phyloP scores from a whole-genome alignment of 2,113 vertebrate species.

The Acrocephalus kingi region DNA sequence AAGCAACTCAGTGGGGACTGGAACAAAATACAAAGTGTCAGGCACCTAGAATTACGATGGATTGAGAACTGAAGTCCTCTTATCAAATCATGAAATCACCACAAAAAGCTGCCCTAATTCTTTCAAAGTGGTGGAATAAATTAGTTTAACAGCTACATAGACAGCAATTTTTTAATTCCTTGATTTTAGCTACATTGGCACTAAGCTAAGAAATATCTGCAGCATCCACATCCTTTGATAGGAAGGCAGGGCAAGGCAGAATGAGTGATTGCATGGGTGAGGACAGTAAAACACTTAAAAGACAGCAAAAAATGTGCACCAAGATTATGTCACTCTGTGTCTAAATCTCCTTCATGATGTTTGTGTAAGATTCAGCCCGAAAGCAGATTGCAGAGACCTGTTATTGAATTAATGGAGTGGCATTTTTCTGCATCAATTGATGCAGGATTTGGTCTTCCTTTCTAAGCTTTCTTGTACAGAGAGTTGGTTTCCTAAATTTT shows the following conservation, averaged over 20 bases:
- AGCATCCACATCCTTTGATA: neutral
- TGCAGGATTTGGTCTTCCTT: constrained; percentile 39
- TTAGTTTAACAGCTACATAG: neutral
- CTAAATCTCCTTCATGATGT: constrained; percentile 6
- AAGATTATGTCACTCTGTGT: neutral
- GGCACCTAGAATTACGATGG: neutral
- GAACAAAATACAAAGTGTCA: neutral
- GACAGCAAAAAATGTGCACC: neutral
- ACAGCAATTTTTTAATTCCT: neutral
- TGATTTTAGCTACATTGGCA: neutral
- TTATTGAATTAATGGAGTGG: constrained; percentile 51
- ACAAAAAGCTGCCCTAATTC: neutral
- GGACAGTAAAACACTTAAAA: neutral
- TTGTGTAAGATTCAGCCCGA: neutral
- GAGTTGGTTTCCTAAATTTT: neutral
- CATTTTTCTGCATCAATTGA: constrained; percentile 42
- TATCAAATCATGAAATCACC: constrained; percentile 13
- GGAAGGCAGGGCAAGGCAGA: neutral
- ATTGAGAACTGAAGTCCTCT: neutral
- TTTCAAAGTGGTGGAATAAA: neutral
- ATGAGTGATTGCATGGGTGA: neutral
- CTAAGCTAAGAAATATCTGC: neutral
- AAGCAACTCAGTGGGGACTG: neutral
- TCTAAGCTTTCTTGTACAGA: constrained; percentile 5
- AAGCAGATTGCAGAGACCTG: constrained; percentile 32